These are phyloP conservation scores for Henicopernis longicauda DNA, from an alignment of 2,113 vertebrate genomes.

Conservation along the genomic window DNA sequence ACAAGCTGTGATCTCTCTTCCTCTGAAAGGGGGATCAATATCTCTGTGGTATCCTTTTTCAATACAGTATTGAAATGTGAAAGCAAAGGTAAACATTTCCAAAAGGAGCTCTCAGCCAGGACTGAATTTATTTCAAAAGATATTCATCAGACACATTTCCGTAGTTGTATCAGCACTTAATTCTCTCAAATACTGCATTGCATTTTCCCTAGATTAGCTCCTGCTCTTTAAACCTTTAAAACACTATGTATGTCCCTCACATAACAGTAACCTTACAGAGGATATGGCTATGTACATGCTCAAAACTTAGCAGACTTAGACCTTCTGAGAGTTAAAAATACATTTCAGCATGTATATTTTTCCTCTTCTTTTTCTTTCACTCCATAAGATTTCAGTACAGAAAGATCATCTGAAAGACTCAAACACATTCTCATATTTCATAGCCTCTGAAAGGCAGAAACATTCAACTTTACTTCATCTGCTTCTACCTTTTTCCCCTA, in stretches of 20 bases:
- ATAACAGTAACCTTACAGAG: not conserved
- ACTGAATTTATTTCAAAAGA: not conserved
- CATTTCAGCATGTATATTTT: not conserved
- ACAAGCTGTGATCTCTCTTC: not conserved
- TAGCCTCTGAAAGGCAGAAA: not conserved
- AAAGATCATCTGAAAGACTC: not conserved
- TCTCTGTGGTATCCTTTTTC: not conserved
- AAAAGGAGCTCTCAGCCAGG: constrained; percentile 1
- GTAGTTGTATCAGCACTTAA: not conserved
- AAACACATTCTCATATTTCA: not conserved
- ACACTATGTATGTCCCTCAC: not conserved
- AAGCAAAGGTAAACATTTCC: constrained; percentile 27
- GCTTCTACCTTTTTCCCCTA: not conserved
- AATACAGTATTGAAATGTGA: constrained; percentile 1
- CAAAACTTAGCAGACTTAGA: not conserved
- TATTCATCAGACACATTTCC: constrained; percentile 18
- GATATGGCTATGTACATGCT: not conserved
- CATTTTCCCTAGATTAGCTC: not conserved
- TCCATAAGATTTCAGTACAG: not conserved
- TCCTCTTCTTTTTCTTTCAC: not conserved
- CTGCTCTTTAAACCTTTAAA: not conserved
- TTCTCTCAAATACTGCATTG: not conserved
- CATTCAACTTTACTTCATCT: not conserved
- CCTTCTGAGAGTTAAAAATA: not conserved
- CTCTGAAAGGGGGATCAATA: not conserved